Conservation (phyloP, 2,113 vertebrate species). For the Tupaia tana region DNA sequence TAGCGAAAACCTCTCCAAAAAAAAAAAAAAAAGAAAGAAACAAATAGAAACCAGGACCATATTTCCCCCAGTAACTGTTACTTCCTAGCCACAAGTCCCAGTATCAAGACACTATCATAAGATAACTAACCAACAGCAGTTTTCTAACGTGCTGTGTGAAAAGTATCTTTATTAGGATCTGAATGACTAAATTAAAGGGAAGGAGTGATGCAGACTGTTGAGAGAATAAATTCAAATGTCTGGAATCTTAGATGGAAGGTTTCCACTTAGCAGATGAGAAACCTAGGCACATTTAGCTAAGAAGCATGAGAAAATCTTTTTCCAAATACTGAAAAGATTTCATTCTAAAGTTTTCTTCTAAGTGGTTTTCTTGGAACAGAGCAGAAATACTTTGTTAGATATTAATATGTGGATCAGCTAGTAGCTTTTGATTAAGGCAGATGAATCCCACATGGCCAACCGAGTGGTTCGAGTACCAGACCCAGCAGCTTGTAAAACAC, state of each 20-base stretch:
- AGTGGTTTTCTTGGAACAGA: not conserved
- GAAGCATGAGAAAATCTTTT: not conserved
- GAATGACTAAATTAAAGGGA: not conserved
- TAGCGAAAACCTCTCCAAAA: no score
- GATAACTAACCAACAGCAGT: not conserved
- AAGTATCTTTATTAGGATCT: not conserved
- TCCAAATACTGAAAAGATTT: not conserved
- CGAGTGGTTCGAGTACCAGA: no score
- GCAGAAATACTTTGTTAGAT: not conserved
- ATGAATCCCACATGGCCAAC: no score
- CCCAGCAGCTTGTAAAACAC: no score
- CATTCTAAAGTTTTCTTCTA: not conserved
- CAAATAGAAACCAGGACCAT: not conserved
- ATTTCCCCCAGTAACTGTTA: not conserved
- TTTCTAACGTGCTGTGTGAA: not conserved
- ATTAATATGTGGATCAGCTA: not conserved
- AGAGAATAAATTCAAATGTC: not conserved
- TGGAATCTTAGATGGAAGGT: not conserved
- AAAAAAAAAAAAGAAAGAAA: no score
- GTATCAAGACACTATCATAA: not conserved
- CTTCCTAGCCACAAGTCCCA: not conserved
- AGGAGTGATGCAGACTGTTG: not conserved
- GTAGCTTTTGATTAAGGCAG: no score
- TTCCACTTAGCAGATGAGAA: not conserved
- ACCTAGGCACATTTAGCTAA: not conserved